phyloP scores from a whole-genome alignment of 2,888 invertebrate genomes.

The Diplolepis rosae region DNA sequence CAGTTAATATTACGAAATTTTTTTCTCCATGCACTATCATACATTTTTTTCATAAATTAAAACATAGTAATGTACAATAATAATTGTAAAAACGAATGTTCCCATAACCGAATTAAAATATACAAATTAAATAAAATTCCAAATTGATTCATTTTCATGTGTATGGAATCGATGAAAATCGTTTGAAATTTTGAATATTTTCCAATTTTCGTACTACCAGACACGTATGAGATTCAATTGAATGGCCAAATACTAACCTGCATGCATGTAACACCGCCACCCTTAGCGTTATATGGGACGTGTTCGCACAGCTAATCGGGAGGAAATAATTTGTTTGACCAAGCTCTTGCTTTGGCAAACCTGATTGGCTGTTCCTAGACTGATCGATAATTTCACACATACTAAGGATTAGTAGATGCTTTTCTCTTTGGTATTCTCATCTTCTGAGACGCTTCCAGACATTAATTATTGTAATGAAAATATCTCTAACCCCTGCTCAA shows the following conservation, averaged over 20 bases:
- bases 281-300: slow-evolving; percentile 10
- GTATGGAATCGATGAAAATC: background rate
- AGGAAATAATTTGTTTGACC: slow-evolving; percentile 39
- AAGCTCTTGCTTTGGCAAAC: slow-evolving; percentile 2
- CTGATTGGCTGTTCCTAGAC: slow-evolving; percentile 29
- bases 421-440: slow-evolving; percentile 10
- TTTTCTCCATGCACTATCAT: no score
- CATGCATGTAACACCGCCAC: slow-evolving; percentile 10
- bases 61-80: background rate
- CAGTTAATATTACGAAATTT: no score
- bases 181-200: slow-evolving; percentile 16
- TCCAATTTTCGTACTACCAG: background rate
- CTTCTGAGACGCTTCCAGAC: background rate
- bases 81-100: background rate
- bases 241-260: slow-evolving; percentile 12
- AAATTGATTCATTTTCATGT: background rate
- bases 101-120: background rate
- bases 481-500: background rate
- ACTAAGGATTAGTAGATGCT: slow-evolving; percentile 30
- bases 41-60: no score
- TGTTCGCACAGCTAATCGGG: slow-evolving; percentile 34
- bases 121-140: background rate
- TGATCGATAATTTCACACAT: slow-evolving; percentile 33
- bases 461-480: background rate
- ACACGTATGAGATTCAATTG: background rate